Base-by-base conservation (phyloP, 2,113 vertebrate species). In the Sphyrna mokarran region DNA sequence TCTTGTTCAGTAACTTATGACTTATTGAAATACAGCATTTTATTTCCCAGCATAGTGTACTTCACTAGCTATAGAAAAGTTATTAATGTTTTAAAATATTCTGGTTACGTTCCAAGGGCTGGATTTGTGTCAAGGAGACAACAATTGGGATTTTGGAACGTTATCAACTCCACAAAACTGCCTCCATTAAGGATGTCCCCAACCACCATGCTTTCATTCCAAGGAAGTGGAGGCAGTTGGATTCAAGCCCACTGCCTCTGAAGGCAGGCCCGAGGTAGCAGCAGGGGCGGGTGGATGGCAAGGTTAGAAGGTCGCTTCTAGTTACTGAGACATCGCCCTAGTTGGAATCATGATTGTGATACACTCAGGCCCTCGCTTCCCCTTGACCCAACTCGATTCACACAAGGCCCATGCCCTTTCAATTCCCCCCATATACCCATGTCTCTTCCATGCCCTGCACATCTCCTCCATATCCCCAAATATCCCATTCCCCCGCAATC, bases 1-100 rank as follows among this genome's bases (percentile, higher is more conserved):
- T 48, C 63, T 43, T 94, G 16, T 29, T 40, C 80, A 54, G 58
- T 87, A 94, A 95, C 95, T 96, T 96, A 95, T 85, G 95, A 83
- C 26, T 85, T 58, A 66, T 69, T 72, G 10, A 66, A n/a, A 66
- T 86, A 16, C 80, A 58, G n/a, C n/a, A 78, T 93, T 96, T 33
- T 89, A 54, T 58, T 96, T 93, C n/a, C 13, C 80, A 72, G 43
- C 72, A 63, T 72, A 87, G 40, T 80, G 95, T 33, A 22, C 26
- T 58, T 54, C 85, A 48, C 40, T 13, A 23, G 23, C 43, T 87
- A 23, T 43, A 10, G 85, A 10, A 54, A 83, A 40, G 14, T 40
- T 37, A 40, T 83, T n/a, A 83, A 43, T 16, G 40, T 83, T 37
- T 83, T 43, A 11, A 43, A 18, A 43, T 83, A 40, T 91, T 33